Evolutionary conservation across 1,140 invertebrate genomes (phyloP).

Genomic region (Wasmannia auropunctata): DNA sequence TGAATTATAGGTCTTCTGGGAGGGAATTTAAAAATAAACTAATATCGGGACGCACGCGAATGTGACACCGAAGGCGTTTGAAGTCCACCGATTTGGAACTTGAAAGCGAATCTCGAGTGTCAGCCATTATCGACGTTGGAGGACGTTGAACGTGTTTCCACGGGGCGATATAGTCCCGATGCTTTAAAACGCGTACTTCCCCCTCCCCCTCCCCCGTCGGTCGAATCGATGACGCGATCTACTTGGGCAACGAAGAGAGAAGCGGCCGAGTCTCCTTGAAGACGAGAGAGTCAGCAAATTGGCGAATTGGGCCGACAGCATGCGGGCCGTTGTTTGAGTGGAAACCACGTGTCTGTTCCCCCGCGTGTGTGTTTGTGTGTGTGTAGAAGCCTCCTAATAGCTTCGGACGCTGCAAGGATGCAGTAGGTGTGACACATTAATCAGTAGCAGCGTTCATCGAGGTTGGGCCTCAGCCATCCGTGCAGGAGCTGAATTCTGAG

Average conservation of each 20-base stretch:
- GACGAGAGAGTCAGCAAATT: constrained; percentile 50
- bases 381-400: constrained; percentile 41
- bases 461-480: constrained; percentile 38
- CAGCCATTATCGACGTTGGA: constrained; percentile 31
- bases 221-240: constrained; percentile 45
- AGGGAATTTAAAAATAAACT: constrained; percentile 19
- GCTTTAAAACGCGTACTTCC: constrained; percentile 29
- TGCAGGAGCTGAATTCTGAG: constrained; percentile 29
- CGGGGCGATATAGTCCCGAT: not conserved
- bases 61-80: constrained; percentile 11
- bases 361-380: not conserved
- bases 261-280: constrained; percentile 25
- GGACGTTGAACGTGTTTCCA: constrained; percentile 31
- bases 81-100: constrained; percentile 12
- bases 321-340: constrained; percentile 33
- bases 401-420: constrained; percentile 56
- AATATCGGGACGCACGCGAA: too few species aligned
- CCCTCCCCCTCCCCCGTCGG: too few species aligned
- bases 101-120: constrained; percentile 44
- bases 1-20: not conserved
- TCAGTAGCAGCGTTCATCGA: constrained; percentile 67
- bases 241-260: constrained; percentile 41
- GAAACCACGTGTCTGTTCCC: not conserved
- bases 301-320: constrained; percentile 39
- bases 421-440: constrained; percentile 73